Percentiles rank a stretch among this genome's conserved stretches.
Evolutionary conservation across 1,140 invertebrate species (phyloP).

Genomic region (Thereuonema tuberculata): DNA sequence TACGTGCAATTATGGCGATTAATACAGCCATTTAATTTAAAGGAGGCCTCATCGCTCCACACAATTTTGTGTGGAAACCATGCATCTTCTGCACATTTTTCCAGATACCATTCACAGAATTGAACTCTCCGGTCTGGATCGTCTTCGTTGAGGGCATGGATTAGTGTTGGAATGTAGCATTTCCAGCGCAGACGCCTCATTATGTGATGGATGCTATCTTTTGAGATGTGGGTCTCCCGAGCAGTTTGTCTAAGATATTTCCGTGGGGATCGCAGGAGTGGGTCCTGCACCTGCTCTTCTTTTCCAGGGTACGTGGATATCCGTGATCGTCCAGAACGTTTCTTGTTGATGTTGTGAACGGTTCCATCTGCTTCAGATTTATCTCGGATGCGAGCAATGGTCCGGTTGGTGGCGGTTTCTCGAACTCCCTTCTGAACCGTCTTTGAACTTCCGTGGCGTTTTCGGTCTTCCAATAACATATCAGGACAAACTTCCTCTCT

Average conservation of each 20-base stretch:
- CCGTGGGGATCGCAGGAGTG: conserved; percentile 8
- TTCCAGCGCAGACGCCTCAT: conserved; percentile 13
- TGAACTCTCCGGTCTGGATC: conserved; percentile 9
- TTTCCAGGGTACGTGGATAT: conserved; percentile 7
- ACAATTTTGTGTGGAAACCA: conserved; percentile 14
- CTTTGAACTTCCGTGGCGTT: not conserved
- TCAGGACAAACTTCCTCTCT: not conserved
- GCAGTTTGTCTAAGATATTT: conserved; percentile 9
- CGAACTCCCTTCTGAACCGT: not conserved
- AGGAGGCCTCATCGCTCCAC: conserved; percentile 13
- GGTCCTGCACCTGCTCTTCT: conserved; percentile 12
- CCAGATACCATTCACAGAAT: conserved; percentile 15
- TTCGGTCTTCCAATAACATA: not conserved
- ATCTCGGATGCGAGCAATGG: conserved; percentile 11
- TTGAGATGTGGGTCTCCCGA: conserved; percentile 10
- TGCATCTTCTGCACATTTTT: conserved; percentile 11
- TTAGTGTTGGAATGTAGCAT: conserved; percentile 17
- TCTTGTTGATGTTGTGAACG: conserved; percentile 10
- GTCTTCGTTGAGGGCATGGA: conserved; percentile 16
- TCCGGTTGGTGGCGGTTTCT: not conserved
- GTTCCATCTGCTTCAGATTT: conserved; percentile 13
- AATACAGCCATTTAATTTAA: conserved; percentile 17
- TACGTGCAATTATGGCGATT: conserved; percentile 17
- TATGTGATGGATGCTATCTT: conserved; percentile 10
- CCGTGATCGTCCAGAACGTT: conserved; percentile 8